phyloP scores from a whole-genome alignment of 2,888 invertebrate genomes.

The Plebejus anna region DNA sequence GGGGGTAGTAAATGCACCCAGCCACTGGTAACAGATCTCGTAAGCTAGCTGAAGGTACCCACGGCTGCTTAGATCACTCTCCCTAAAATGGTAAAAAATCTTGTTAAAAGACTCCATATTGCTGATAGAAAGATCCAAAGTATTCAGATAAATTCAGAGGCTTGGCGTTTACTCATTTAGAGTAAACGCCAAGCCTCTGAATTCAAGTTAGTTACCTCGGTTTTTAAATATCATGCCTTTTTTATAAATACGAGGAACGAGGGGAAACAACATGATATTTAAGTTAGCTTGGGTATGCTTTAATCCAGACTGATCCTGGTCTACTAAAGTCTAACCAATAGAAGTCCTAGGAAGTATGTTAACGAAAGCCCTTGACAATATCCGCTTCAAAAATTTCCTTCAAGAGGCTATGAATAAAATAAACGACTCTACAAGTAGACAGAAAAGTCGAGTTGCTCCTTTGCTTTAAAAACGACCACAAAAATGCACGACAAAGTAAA shows the following conservation, averaged over 20 bases:
- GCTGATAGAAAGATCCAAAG: too few relatives aligned
- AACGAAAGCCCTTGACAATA: background rate
- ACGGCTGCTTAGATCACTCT: slow-evolving; percentile 84
- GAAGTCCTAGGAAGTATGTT: background rate
- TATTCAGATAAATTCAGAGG: too few relatives aligned
- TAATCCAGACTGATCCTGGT: background rate
- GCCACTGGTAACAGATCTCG: slow-evolving; percentile 89
- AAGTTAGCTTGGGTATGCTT: too few relatives aligned
- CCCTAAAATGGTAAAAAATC: slow-evolving; percentile 66
- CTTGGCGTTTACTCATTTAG: too few relatives aligned
- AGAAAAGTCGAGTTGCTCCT: background rate
- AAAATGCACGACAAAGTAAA: slow-evolving; percentile 16
- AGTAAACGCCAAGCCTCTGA: too few relatives aligned
- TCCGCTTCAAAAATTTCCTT: background rate
- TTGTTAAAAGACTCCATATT: too few relatives aligned
- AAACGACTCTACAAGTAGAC: slow-evolving; percentile 4
- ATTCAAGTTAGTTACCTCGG: too few relatives aligned
- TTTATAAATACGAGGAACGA: too few relatives aligned
- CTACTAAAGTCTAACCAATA: background rate
- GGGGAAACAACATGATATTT: too few relatives aligned
- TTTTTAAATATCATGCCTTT: too few relatives aligned
- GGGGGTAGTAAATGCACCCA: slow-evolving; percentile 87
- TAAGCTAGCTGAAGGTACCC: slow-evolving; percentile 84
- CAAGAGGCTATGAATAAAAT: background rate
- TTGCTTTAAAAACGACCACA: slow-evolving; percentile 18